Evolutionary conservation across 2,888 invertebrate species (phyloP).

Genomic region (Eilema caniola): DNA sequence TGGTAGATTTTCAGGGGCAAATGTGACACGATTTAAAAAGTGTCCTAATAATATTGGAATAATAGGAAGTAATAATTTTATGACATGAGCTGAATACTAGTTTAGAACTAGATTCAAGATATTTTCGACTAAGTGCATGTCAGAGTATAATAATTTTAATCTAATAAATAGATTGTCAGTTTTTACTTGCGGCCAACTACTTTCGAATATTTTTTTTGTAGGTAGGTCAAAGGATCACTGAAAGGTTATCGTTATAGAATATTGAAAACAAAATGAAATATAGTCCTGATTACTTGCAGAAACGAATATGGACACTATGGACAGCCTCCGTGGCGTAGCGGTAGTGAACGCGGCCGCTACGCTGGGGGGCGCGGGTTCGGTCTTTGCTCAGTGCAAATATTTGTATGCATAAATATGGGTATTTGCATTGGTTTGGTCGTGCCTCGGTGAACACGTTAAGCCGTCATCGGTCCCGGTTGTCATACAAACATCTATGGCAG

Average conservation of each 20-base stretch:
- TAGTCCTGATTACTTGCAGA: too few relatives aligned
- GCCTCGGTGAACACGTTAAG: too few relatives aligned
- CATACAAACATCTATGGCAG: too few relatives aligned
- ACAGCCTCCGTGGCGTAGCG: too few relatives aligned
- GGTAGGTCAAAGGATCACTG: not conserved
- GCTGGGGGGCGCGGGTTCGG: too few relatives aligned
- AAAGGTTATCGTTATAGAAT: not conserved
- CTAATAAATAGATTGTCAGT: not conserved
- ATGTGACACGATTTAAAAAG: conserved; percentile 39
- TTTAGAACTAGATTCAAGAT: conserved; percentile 18
- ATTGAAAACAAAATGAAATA: not conserved
- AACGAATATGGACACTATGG: too few relatives aligned
- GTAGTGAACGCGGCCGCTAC: too few relatives aligned
- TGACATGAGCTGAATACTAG: conserved; percentile 44
- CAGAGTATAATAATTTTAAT: conserved; percentile 5
- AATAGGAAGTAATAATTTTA: conserved; percentile 48
- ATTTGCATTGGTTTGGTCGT: too few relatives aligned
- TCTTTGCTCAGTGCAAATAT: too few relatives aligned
- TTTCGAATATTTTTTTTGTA: not conserved
- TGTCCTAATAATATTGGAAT: conserved; percentile 32
- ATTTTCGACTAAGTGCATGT: conserved; percentile 11
- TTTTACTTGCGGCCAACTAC: not conserved
- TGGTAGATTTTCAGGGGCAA: conserved; percentile 66
- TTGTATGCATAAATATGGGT: too few relatives aligned
- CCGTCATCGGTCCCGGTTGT: too few relatives aligned